Conservation (phyloP, 2,797 vertebrate genomes). For the Enteromius unitaeniatus region DNA sequence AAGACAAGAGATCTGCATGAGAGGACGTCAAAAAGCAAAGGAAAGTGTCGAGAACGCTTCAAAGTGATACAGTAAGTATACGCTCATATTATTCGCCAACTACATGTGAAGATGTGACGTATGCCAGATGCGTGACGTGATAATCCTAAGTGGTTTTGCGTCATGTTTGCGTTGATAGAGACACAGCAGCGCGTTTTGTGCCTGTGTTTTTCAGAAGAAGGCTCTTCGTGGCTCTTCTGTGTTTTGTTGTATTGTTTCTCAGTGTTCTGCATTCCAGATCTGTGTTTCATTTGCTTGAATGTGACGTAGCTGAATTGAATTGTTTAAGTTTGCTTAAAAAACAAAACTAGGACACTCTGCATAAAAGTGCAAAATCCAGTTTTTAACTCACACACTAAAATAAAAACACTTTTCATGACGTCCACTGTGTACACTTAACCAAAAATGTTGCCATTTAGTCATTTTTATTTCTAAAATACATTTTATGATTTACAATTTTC, state of each 20-base stretch:
- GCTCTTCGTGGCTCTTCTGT: background rate
- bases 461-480: background rate
- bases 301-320: constrained; percentile 8
- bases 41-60: constrained; percentile 18
- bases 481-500: background rate
- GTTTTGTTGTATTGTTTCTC: background rate
- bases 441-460: background rate
- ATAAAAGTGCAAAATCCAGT: background rate
- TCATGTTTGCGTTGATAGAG: constrained; percentile 17
- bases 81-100: background rate
- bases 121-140: constrained; percentile 31
- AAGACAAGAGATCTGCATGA: constrained; percentile 27
- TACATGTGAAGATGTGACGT: constrained; percentile 16
- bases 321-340: background rate
- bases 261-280: constrained; percentile 22
- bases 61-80: constrained; percentile 31
- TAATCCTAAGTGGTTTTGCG: constrained; percentile 25
- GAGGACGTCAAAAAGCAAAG: background rate
- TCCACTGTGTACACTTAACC: background rate
- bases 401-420: background rate
- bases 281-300: constrained; percentile 24
- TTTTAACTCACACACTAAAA: background rate
- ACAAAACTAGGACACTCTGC: background rate
- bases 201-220: background rate
- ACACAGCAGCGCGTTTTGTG: background rate